Conservation (phyloP, 92 coral and sea anemone species). For the Galaxea fascicularis region DNA sequence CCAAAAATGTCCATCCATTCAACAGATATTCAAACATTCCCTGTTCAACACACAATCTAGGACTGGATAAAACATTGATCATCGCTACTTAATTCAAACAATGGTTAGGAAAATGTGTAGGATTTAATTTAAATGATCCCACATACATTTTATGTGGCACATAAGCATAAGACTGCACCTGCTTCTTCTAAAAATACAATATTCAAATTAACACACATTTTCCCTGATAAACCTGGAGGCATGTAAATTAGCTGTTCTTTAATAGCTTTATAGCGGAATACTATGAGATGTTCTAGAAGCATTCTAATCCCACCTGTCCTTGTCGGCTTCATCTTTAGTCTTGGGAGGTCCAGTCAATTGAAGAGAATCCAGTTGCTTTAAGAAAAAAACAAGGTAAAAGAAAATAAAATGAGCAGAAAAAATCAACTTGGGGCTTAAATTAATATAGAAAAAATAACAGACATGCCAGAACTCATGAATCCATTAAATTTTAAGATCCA, state of each 20-base stretch:
- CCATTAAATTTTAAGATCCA: not conserved
- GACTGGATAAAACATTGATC: no score
- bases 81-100: not conserved
- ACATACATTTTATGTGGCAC: not conserved
- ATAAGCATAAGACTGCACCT: slow-evolving; percentile 22
- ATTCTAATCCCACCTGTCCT: slow-evolving; percentile 75
- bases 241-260: slow-evolving; percentile 21
- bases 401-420: not conserved
- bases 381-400: not conserved
- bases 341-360: slow-evolving; percentile 83
- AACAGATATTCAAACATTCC: not conserved
- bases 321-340: slow-evolving; percentile 81
- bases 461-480: not conserved
- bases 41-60: not conserved
- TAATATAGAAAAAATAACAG: not conserved
- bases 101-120: not conserved
- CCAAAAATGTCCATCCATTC: slow-evolving; percentile 3
- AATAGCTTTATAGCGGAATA: slow-evolving; percentile 12
- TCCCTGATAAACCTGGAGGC: not conserved
- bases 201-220: slow-evolving; percentile 15
- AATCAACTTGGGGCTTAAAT: not conserved
- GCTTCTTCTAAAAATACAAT: not conserved
- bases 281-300: not conserved
- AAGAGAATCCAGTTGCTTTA: slow-evolving; percentile 87
- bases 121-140: slow-evolving; percentile 1